These are phyloP conservation scores for Notiomystis cincta DNA, from an alignment of 2,113 vertebrate genomes.

Conservation along the genomic window DNA sequence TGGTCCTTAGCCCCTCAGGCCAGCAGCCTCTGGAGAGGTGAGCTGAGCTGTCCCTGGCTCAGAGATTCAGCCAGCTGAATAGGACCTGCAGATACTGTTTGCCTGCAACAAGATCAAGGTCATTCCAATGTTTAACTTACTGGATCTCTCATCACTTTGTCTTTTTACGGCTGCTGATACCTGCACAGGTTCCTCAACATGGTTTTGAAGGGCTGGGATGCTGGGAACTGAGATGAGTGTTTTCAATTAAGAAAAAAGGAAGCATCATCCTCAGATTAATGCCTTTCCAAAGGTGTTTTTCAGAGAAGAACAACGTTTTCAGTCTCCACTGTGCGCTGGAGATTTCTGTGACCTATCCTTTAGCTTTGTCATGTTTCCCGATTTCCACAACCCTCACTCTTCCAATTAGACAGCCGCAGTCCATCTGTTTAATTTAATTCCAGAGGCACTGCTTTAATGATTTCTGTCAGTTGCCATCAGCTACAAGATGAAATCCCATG, in stretches of 20 bases:
- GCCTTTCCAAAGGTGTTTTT: background rate
- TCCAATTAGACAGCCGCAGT: background rate
- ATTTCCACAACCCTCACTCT: background rate
- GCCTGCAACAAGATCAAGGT: background rate
- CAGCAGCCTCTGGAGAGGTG: background rate
- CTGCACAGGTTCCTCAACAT: background rate
- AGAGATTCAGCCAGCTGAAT: background rate
- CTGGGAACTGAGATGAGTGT: background rate
- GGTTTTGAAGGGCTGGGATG: background rate
- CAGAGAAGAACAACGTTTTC: accelerated
- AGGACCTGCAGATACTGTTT: background rate
- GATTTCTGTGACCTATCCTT: background rate
- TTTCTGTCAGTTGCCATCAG: background rate
- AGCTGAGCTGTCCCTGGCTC: background rate
- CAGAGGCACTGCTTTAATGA: background rate
- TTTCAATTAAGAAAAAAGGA: background rate
- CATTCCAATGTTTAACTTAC: background rate
- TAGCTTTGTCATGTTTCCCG: background rate
- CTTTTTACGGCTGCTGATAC: background rate
- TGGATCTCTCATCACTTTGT: background rate
- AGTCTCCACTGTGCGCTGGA: background rate
- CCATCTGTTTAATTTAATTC: slow-evolving; percentile 14
- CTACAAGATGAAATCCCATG: background rate
- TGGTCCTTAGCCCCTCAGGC: background rate
- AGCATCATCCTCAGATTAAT: background rate